Percentiles rank a stretch among this genome's conserved stretches.
Evolutionary conservation across 2,113 vertebrate genomes (phyloP).

Genomic region (Aix galericulata): DNA sequence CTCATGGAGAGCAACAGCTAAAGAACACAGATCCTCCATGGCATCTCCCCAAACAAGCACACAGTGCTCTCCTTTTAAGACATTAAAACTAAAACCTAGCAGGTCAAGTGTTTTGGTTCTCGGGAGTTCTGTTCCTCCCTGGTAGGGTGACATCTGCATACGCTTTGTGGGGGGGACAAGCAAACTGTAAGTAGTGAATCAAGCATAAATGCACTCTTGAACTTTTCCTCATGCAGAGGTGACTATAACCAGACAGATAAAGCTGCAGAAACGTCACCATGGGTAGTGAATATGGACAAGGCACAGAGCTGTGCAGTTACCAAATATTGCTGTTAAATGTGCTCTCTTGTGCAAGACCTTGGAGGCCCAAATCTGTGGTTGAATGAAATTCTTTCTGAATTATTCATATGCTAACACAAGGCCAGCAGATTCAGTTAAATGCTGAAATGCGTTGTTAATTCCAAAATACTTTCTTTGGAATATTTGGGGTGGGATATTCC

Average conservation of each 20-base stretch:
- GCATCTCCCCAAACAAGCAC: not conserved
- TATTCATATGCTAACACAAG: not conserved
- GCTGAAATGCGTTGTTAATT: not conserved
- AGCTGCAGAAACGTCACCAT: fast-evolving
- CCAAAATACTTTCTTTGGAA: slow-evolving; percentile 10
- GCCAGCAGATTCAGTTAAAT: slow-evolving; percentile 26
- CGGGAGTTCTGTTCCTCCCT: not conserved
- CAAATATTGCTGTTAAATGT: not conserved
- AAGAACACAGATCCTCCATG: not conserved
- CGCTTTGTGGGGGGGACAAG: not conserved
- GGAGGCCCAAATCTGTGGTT: not conserved
- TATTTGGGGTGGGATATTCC: not conserved
- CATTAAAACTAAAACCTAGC: not conserved
- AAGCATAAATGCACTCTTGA: not conserved
- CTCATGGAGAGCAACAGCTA: not conserved
- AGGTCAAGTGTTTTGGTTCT: not conserved
- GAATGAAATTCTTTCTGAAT: slow-evolving; percentile 17
- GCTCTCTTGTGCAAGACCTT: not conserved
- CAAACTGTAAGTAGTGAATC: not conserved
- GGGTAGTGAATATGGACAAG: not conserved
- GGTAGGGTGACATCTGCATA: not conserved
- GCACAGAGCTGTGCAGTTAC: not conserved
- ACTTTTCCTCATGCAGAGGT: not conserved
- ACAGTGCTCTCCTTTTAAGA: fast-evolving
- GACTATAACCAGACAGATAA: not conserved